Percentiles rank a stretch among this genome's conserved stretches.
phyloP scores from a whole-genome alignment of 2,113 vertebrate species.

The Azemiops feae region DNA sequence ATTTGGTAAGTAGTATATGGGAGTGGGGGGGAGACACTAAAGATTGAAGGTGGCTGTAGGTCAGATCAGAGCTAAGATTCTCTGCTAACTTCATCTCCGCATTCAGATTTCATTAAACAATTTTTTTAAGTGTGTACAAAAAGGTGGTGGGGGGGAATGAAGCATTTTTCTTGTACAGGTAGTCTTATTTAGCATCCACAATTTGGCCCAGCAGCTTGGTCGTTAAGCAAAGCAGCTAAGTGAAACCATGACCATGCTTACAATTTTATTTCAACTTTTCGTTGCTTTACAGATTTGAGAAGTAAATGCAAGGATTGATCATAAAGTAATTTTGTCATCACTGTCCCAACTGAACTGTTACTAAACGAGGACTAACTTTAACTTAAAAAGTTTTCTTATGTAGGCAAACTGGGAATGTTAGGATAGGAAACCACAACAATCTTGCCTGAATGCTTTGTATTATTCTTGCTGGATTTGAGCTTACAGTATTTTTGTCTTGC shows the following conservation, averaged over 20 bases:
- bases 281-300: not conserved
- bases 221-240: not conserved
- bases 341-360: not conserved
- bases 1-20: not conserved
- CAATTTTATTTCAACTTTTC: not conserved
- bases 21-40: not conserved
- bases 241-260: not conserved
- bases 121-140: not conserved
- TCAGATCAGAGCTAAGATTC: not conserved
- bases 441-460: not conserved
- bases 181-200: not conserved
- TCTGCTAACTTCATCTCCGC: not conserved
- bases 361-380: not conserved
- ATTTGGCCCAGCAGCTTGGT: not conserved
- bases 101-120: not conserved
- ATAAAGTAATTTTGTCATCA: not conserved
- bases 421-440: not conserved
- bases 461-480: not conserved
- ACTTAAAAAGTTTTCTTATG: not conserved
- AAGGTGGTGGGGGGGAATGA: not conserved
- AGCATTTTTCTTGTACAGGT: not conserved
- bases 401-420: not conserved
- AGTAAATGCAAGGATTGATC: not conserved
- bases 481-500: not conserved
- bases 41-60: not conserved